Conservation (phyloP, 2,888 invertebrate genomes). For the Resseliella maxima region DNA sequence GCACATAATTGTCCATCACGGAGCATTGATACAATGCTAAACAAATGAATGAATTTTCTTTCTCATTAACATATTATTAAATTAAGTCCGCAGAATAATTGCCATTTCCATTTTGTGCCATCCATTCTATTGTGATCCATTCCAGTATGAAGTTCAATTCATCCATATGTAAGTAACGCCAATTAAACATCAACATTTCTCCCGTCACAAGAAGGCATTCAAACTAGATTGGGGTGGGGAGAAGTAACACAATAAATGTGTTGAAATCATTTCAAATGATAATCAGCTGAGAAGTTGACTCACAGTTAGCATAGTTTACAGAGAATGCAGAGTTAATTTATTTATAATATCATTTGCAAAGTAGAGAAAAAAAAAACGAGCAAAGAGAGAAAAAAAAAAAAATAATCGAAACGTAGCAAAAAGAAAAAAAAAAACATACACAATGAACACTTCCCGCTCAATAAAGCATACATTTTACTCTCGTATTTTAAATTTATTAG, state of each 20-base stretch:
- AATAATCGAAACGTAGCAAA: neutral
- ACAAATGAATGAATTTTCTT: neutral
- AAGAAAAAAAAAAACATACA: neutral
- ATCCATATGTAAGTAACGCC: neutral
- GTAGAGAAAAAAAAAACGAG: neutral
- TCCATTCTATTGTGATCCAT: neutral
- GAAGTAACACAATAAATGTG: neutral
- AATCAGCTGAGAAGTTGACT: constrained; percentile 39
- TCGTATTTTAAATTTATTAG: constrained; percentile 15
- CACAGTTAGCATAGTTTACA: neutral
- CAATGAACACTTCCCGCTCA: constrained; percentile 7
- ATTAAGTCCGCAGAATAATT: constrained; percentile 10
- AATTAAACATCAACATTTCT: neutral
- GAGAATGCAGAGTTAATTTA: neutral
- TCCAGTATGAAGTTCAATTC: neutral
- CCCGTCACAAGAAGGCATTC: neutral
- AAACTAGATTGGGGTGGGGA: neutral
- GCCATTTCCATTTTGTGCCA: neutral
- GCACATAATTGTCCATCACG: constrained; percentile 39
- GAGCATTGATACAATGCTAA: neutral
- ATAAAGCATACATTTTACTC: neutral
- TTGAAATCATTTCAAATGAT: constrained; percentile 53
- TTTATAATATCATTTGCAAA: neutral
- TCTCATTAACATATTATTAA: constrained; percentile 13
- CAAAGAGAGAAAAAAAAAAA: neutral